Evolutionary conservation across 1,140 invertebrate species (phyloP).

Genomic region (Trichonephila clavipes): DNA sequence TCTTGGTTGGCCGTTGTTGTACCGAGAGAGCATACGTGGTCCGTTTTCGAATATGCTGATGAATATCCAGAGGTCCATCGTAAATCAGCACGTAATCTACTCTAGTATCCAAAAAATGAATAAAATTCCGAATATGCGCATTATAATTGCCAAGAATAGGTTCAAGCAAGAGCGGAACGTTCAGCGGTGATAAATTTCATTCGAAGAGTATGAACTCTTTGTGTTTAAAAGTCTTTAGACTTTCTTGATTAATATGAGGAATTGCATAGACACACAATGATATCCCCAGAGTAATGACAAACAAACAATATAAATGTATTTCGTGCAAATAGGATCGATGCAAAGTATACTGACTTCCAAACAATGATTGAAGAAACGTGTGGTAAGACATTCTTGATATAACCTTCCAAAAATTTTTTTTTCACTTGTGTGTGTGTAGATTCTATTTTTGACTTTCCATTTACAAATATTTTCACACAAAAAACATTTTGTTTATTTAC

Average conservation of each 20-base stretch:
- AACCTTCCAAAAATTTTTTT: neutral
- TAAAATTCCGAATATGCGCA: neutral
- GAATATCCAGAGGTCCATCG: neutral
- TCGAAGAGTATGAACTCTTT: neutral
- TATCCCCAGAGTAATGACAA: neutral
- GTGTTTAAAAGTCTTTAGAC: neutral
- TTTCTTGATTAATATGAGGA: neutral
- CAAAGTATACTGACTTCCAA: neutral
- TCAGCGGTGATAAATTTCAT: neutral
- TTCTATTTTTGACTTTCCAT: too few species aligned
- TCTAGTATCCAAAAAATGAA: neutral
- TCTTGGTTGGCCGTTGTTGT: neutral
- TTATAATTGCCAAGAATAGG: conserved; percentile 19
- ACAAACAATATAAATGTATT: conserved; percentile 41
- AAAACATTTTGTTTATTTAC: too few species aligned
- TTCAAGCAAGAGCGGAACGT: neutral
- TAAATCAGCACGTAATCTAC: neutral
- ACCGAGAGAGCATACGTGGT: neutral
- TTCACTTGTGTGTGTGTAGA: conserved; percentile 4
- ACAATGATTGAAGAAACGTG: neutral
- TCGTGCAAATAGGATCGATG: neutral
- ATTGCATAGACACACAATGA: neutral
- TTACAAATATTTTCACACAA: neutral
- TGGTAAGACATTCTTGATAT: neutral
- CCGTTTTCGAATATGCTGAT: neutral